Evolutionary conservation across 2,888 invertebrate species (phyloP).

Genomic region (Boloria euphrosyne): DNA sequence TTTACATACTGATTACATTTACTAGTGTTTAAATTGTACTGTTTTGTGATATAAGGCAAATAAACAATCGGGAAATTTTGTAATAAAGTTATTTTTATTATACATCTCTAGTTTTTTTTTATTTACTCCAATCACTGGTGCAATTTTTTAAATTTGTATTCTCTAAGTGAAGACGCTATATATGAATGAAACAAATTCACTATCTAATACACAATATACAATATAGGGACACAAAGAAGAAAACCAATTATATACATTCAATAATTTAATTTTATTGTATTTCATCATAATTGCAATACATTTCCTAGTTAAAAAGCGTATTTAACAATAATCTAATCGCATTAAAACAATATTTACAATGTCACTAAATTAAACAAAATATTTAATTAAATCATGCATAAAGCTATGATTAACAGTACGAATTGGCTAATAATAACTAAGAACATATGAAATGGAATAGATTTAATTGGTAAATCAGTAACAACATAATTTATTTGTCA

Average conservation of each 20-base stretch:
- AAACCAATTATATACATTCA: constrained; percentile 51
- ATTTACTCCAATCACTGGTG: not conserved
- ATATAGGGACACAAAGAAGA: too few species aligned
- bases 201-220: too few species aligned
- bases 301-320: constrained; percentile 66
- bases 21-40: constrained; percentile 45
- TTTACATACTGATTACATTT: constrained; percentile 20
- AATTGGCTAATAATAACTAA: constrained; percentile 29
- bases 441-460: constrained; percentile 18
- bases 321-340: constrained; percentile 63
- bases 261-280: constrained; percentile 70
- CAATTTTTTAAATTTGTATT: too few species aligned
- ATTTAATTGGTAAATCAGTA: too few species aligned
- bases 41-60: constrained; percentile 40
- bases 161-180: too few species aligned
- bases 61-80: constrained; percentile 26
- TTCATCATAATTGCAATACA: constrained; percentile 56
- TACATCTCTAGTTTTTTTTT: constrained; percentile 33
- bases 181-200: constrained; percentile 22
- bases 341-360: constrained; percentile 52
- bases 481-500: not conserved
- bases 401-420: constrained; percentile 32
- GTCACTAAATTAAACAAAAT: constrained; percentile 32
- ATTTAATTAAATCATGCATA: constrained; percentile 26
- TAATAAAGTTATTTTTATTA: constrained; percentile 60